A percentile compares a stretch with the other conserved stretches of the same genome.
These are phyloP conservation scores for Zosterops hypoxanthus DNA, from an alignment of 2,113 vertebrate genomes.

Conservation along the genomic window DNA sequence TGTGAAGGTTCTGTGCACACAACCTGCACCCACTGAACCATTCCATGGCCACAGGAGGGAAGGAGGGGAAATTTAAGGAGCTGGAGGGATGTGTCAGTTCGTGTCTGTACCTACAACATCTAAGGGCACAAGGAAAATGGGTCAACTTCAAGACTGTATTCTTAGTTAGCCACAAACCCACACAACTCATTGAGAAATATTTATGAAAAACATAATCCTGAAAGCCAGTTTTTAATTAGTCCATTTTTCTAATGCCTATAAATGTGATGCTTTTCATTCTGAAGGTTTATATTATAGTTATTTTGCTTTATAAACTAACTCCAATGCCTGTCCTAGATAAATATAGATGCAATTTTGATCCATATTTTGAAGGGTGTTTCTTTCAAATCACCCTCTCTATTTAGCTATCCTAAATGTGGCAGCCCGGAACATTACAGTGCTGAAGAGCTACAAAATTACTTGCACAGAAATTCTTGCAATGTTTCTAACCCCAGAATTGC, in stretches of 20 bases:
- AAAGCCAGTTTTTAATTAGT: not conserved
- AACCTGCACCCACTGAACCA: not conserved
- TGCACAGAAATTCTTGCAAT: constrained; percentile 12
- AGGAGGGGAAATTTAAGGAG: not conserved
- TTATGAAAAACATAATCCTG: not conserved
- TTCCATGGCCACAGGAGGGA: rapidly evolving
- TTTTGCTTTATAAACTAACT: constrained; percentile 8
- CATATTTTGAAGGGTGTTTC: not conserved
- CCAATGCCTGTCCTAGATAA: not conserved
- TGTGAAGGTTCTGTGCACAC: not conserved
- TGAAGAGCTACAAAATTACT: constrained; percentile 31
- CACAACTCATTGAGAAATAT: not conserved
- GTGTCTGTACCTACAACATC: not conserved
- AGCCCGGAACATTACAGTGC: constrained; percentile 4
- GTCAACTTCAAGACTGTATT: not conserved
- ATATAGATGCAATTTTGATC: constrained; percentile 19
- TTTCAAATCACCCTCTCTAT: constrained; percentile 62
- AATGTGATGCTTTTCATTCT: not conserved
- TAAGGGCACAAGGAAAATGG: not conserved
- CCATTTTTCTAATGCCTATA: not conserved
- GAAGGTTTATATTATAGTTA: not conserved
- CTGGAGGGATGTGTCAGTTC: not conserved
- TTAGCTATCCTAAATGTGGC: constrained; percentile 69
- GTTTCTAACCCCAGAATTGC: constrained; percentile 1
- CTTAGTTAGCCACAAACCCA: not conserved